Evolutionary conservation across 2,113 vertebrate genomes (phyloP), one percentile per base, ranked within the genome.

Genomic region (Pseudopipra pipra): DNA sequence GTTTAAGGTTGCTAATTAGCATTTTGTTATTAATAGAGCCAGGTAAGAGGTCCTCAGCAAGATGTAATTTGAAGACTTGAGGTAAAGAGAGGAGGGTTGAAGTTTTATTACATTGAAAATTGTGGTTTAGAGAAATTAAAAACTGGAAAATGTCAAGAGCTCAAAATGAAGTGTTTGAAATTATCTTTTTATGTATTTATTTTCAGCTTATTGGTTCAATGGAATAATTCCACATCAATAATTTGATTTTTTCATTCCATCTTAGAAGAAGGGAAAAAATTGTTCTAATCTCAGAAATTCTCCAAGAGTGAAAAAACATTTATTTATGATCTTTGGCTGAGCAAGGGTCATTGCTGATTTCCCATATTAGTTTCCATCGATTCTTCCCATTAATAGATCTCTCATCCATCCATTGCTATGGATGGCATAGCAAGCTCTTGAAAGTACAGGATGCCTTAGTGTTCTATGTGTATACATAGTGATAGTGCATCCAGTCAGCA

Each of bases 111-210:
- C 14, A 5, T 21, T 87, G 51, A 75, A 88, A 86, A 75, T 20
- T 63, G 8, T 75, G 52, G 20, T 84, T 92, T n/a, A 37, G 49
- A 85, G 44, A 75, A 92, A 62, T 66, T 87, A 67, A 85, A 93
- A 24, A 28, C 5, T 86, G 31, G 25, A 21, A 95, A 94, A 90
- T 71, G 47, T 73, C 75, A 87, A 56, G 68, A 89, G 30, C 51
- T 94, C 55, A 84, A 88, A 90, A 90, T 71, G 27, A 96, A 93
- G 44, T 56, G 35, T 65, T 61, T 81, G 52, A 93, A 94, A 95
- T 74, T 77, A 82, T 80, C 43, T 51, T 87, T 93, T 90, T 59
- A 90, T 74, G 39, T 92, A 47, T 90, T 93, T 96, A 86, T 92
- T 90, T 95, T 84, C 55, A 71, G 65, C 28, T 95, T 56, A 56